Evolutionary conservation across 1,140 invertebrate genomes (phyloP).

Genomic region (Patella vulgata): DNA sequence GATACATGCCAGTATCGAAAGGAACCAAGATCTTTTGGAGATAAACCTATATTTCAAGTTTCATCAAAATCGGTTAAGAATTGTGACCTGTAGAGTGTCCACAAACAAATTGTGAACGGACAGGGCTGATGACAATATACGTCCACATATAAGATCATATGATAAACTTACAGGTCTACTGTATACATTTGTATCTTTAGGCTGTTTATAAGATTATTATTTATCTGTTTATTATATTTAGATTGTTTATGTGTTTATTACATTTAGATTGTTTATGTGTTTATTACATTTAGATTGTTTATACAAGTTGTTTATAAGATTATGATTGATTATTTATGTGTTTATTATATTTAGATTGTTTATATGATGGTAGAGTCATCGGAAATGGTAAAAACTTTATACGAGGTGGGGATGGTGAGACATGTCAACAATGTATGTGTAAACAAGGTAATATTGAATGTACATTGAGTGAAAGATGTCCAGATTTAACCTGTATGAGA

Average conservation of each 20-base stretch:
- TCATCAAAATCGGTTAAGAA: too few relatives aligned
- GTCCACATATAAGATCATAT: too few relatives aligned
- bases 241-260: conserved; percentile 3
- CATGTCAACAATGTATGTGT: conserved; percentile 56
- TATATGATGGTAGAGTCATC: conserved; percentile 43
- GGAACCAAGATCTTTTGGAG: too few relatives aligned
- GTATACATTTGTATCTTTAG: background rate
- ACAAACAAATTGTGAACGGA: too few relatives aligned
- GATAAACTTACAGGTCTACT: too few relatives aligned
- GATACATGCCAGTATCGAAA: too few relatives aligned
- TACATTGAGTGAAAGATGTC: conserved; percentile 39
- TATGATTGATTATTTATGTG: background rate
- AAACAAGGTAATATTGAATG: conserved; percentile 51
- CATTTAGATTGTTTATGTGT: background rate
- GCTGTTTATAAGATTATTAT: background rate
- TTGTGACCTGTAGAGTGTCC: too few relatives aligned
- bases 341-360: conserved; percentile 44
- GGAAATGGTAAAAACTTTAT: conserved; percentile 44
- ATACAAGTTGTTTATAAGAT: background rate
- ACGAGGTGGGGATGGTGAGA: conserved; percentile 21
- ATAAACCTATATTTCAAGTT: too few relatives aligned
- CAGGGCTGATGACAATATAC: too few relatives aligned
- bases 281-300: background rate
- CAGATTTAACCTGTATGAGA: conserved; percentile 39
- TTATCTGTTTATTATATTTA: conserved; percentile 21